These are phyloP conservation scores for Orbicella faveolata DNA, from an alignment of 64 coral and sea anemone genomes.

Conservation along the genomic window DNA sequence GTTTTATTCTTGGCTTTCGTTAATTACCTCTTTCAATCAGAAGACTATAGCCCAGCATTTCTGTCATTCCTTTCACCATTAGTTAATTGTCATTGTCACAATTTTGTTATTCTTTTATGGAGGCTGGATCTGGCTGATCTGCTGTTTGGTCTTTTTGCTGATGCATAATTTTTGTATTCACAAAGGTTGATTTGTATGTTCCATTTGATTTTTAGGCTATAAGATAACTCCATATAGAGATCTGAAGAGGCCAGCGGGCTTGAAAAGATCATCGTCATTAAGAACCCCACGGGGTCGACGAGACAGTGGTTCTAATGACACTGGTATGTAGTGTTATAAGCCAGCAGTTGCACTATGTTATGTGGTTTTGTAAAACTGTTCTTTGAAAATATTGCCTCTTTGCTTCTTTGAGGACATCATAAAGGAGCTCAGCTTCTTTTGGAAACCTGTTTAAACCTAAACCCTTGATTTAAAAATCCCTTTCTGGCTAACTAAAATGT, in stretches of 20 bases:
- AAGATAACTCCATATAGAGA: slow-evolving; percentile 95
- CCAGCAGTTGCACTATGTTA: not conserved
- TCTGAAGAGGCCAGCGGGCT: slow-evolving; percentile 72
- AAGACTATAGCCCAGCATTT: too few species aligned
- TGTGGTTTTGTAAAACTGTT: not conserved
- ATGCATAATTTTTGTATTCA: not conserved
- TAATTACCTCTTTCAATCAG: not conserved
- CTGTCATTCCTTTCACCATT: too few species aligned
- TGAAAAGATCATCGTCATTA: slow-evolving; percentile 94
- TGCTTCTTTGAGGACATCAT: not conserved
- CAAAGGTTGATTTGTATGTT: not conserved
- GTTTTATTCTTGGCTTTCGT: too few species aligned
- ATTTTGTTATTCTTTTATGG: too few species aligned
- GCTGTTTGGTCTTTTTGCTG: too few species aligned
- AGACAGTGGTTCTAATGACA: slow-evolving; percentile 84
- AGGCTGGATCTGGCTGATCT: too few species aligned
- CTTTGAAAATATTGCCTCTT: not conserved
- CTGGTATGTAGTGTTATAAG: not conserved
- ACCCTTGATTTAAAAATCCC: too few species aligned
- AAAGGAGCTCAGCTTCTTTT: not conserved
- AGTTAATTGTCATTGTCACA: too few species aligned
- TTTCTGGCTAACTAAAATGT: too few species aligned
- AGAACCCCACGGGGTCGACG: slow-evolving; percentile 81
- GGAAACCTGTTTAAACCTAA: not conserved
- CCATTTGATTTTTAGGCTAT: slow-evolving; percentile 52